Conservation (phyloP, 2,113 vertebrate genomes). For the Pycnonotus jocosus region DNA sequence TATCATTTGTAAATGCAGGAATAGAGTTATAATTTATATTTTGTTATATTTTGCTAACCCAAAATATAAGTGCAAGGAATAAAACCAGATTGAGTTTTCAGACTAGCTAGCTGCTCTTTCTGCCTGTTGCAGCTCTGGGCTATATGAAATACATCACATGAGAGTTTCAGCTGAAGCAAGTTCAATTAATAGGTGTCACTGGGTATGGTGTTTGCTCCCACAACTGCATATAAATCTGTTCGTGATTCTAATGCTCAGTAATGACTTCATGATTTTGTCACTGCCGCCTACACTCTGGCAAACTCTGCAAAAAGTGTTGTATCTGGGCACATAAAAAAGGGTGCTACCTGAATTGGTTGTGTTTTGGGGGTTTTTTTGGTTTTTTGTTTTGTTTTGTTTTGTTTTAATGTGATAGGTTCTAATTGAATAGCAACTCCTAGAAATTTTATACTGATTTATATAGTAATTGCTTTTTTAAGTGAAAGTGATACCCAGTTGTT, state of each 20-base stretch:
- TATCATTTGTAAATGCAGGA: not conserved
- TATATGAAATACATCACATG: not conserved
- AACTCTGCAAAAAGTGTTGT: not conserved
- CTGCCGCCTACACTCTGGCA: not conserved
- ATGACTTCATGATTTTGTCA: not conserved
- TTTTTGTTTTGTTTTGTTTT: too few relatives aligned
- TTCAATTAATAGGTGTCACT: not conserved
- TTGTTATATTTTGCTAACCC: not conserved
- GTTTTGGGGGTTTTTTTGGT: too few relatives aligned
- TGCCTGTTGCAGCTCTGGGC: fast-evolving
- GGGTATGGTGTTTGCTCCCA: not conserved
- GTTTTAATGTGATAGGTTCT: not conserved
- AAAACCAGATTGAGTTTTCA: not conserved
- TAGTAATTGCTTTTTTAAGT: not conserved
- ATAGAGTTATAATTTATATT: not conserved
- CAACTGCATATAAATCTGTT: not conserved
- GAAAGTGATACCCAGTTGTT: not conserved
- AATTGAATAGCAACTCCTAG: not conserved
- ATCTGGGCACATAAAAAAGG: not conserved
- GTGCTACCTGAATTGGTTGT: not conserved
- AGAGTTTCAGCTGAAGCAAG: not conserved
- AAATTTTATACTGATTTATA: not conserved
- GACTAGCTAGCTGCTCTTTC: not conserved
- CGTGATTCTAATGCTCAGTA: not conserved
- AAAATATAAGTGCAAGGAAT: not conserved